A percentile compares a stretch with the other conserved stretches of the same genome.
Conservation (phyloP, 2,888 invertebrate species). For the Aphrophora alni region DNA sequence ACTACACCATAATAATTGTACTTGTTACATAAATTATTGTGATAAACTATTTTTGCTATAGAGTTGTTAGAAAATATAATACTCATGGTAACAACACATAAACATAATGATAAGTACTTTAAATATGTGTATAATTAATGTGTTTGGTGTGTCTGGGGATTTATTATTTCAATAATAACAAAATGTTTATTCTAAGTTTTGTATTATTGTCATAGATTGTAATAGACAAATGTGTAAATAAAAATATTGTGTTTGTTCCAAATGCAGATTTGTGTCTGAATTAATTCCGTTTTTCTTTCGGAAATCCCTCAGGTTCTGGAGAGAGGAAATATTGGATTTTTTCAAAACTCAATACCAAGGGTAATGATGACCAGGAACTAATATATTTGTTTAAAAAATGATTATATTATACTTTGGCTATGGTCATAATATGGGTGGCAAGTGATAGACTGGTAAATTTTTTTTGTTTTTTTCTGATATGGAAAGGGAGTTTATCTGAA, state of each 20-base stretch:
- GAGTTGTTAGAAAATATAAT: not conserved
- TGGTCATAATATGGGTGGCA: no score
- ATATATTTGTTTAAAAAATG: no score
- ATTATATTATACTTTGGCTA: no score
- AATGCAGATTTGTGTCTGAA: not conserved
- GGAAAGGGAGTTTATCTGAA: no score
- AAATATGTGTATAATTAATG: not conserved
- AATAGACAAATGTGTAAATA: not conserved
- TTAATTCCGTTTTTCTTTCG: no score
- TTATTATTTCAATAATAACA: not conserved
- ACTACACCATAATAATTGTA: not conserved
- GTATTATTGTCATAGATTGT: not conserved
- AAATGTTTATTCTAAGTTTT: not conserved
- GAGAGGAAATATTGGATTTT: no score
- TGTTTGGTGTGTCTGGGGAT: not conserved
- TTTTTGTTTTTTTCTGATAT: no score
- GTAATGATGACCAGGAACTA: no score
- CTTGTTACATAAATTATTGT: not conserved
- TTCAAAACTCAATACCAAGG: no score
- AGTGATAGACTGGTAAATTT: no score
- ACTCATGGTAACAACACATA: not conserved
- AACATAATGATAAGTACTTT: not conserved
- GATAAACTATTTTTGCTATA: not conserved
- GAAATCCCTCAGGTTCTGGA: no score
- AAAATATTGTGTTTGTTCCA: not conserved